phyloP scores from a whole-genome alignment of 2,113 vertebrate species.

The Rhynchopsitta pachyrhyncha region DNA sequence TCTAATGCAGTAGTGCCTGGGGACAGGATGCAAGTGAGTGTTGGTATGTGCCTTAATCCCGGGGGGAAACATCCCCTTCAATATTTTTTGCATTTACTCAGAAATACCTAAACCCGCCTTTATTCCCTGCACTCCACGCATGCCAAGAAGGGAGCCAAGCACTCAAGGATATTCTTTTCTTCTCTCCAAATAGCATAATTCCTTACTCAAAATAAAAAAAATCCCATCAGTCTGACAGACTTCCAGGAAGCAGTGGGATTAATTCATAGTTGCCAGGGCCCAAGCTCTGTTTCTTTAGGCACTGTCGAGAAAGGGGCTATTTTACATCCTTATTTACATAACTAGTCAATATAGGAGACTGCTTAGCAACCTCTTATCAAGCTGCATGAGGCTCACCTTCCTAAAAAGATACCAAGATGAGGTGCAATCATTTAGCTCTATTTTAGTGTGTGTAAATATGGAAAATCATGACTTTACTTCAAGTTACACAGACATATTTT shows the following conservation, averaged over 20 bases:
- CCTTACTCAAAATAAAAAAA: background rate
- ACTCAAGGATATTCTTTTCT: background rate
- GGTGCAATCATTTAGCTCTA: background rate
- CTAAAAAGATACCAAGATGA: background rate
- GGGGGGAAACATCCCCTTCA: background rate
- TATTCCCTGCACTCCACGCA: background rate
- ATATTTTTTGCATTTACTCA: conserved; percentile 14
- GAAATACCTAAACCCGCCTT: background rate
- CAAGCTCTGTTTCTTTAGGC: conserved; percentile 15
- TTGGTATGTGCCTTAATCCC: background rate
- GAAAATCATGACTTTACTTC: background rate
- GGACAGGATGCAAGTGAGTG: background rate
- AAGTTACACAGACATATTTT: background rate
- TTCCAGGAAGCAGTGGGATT: conserved; percentile 29
- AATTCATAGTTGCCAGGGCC: background rate
- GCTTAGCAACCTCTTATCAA: background rate
- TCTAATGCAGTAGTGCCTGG: background rate
- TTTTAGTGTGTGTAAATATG: background rate
- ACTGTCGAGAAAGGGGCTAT: background rate
- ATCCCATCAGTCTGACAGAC: background rate
- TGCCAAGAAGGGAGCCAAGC: conserved; percentile 21
- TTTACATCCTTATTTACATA: conserved; percentile 3
- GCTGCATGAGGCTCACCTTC: background rate
- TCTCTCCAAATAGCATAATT: background rate
- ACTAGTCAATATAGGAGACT: background rate